These are phyloP conservation scores for Neelides folsomi DNA, from an alignment of 2,888 invertebrate species.

Conservation along the genomic window DNA sequence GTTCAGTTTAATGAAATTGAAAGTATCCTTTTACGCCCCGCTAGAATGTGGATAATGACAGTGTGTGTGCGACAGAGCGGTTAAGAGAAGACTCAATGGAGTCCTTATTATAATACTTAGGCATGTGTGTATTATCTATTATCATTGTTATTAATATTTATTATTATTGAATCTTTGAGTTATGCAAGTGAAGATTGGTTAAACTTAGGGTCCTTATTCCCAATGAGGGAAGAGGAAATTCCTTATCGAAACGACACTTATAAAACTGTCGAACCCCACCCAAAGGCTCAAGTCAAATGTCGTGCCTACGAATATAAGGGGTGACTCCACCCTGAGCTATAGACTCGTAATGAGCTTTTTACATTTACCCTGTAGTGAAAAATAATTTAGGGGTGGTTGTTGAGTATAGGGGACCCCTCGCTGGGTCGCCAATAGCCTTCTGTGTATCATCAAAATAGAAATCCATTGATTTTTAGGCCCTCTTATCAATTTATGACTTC, in stretches of 20 bases:
- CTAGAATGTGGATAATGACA: too few relatives aligned
- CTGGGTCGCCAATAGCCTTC: constrained; percentile 7
- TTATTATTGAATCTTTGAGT: not conserved
- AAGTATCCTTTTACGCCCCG: not conserved
- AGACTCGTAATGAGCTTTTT: constrained; percentile 17
- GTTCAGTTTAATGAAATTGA: not conserved
- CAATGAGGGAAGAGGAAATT: constrained; percentile 17
- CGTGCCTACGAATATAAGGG: constrained; percentile 1
- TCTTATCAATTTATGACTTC: constrained; percentile 21
- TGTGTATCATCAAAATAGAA: constrained; percentile 11
- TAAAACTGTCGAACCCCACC: constrained; percentile 27
- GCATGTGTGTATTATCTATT: too few relatives aligned
- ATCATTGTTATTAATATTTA: too few relatives aligned
- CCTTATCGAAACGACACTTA: constrained; percentile 30
- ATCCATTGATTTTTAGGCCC: constrained; percentile 14
- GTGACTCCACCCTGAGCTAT: constrained; percentile 2
- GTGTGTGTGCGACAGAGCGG: too few relatives aligned
- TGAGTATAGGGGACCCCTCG: constrained; percentile 6
- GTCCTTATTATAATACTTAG: too few relatives aligned
- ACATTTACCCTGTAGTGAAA: constrained; percentile 17
- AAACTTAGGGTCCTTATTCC: not conserved
- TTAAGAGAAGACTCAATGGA: too few relatives aligned
- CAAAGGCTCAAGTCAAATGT: constrained; percentile 12
- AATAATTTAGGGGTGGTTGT: constrained; percentile 19
- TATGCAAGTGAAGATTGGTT: not conserved